Base-by-base conservation (phyloP, 2,797 vertebrate genomes). In the Micrastur ruficollis region DNA sequence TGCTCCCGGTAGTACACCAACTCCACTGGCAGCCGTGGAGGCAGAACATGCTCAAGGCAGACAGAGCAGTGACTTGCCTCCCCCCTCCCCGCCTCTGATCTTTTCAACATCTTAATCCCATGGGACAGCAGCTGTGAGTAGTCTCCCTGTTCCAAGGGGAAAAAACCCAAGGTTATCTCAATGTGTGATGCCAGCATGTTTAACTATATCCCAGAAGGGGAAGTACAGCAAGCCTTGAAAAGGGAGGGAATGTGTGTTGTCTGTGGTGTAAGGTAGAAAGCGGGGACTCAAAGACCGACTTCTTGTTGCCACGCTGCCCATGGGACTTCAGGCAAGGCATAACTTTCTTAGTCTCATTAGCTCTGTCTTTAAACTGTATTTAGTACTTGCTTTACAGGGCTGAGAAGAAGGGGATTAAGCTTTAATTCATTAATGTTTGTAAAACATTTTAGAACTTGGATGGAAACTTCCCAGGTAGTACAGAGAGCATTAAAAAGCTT, bases 401-500 rank as follows among this genome's bases (percentile, higher is more conserved):
- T 83, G 85, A 92, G 36, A 86, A 75, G 81, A 85, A 93, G 42
- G 17, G 36, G 46, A 94, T 89, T 90, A 90, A 84, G 52, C 61
- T 87, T 95, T 90, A 76, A 94, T 92, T 96, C 76, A 92, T 53
- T 83, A 81, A 92, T 80, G 76, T 95, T 92, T 95, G 49, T 92
- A 94, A 95, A 96, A 68, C 59, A 91, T 94, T 97, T 97, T 93
- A 96, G 46, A 85, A 93, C 81, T 94, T 26, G 50, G 52, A 90
- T 65, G 56, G 90, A 92, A 92, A 91, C 93, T 94, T 90, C 90
- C 80, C 58, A 86, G 86, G 85, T 95, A 91, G 49, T 27, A 17
- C 63, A 91, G 66, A 84, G 50, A 82, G 67, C 72, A 82, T 47
- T 81, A 80, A 61, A 94, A 92, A 93, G n/a, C 52, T 92, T 95